Evolutionary conservation across 2,888 invertebrate genomes (phyloP).

Genomic region (Dendrolimus houi): DNA sequence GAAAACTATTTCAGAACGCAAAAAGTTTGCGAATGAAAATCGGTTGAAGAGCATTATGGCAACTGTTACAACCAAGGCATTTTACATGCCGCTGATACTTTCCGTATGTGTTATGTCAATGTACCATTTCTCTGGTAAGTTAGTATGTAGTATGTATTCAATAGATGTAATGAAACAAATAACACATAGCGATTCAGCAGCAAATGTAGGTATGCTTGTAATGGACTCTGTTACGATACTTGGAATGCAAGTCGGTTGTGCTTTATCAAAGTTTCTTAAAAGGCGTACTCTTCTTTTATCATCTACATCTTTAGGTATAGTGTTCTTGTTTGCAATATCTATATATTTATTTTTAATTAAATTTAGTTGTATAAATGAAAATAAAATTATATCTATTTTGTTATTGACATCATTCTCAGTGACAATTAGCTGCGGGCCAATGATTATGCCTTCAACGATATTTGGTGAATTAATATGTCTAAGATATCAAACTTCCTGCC

Average conservation of each 20-base stretch:
- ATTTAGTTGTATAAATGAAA: constrained; percentile 25
- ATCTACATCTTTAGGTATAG: constrained; percentile 31
- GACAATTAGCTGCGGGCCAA: constrained; percentile 43
- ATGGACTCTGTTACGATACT: constrained; percentile 47
- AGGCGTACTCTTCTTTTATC: constrained; percentile 35
- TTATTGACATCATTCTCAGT: constrained; percentile 38
- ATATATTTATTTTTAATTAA: constrained; percentile 38
- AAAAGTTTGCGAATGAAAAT: constrained; percentile 10
- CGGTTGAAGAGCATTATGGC: constrained; percentile 16
- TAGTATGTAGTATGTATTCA: constrained; percentile 38
- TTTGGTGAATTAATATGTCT: constrained; percentile 43
- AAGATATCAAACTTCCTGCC: constrained; percentile 33
- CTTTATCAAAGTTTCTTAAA: constrained; percentile 30
- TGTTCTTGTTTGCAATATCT: constrained; percentile 36
- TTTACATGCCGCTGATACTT: constrained; percentile 36
- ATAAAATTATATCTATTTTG: constrained; percentile 29
- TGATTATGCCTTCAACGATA: constrained; percentile 41
- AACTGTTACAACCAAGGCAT: constrained; percentile 24
- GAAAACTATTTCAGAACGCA: constrained; percentile 11
- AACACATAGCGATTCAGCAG: constrained; percentile 31
- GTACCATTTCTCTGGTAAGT: constrained; percentile 40
- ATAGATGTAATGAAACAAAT: constrained; percentile 39
- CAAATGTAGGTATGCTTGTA: constrained; percentile 44
- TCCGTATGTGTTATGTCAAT: constrained; percentile 28
- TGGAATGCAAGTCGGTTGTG: constrained; percentile 44